These are phyloP conservation scores for Drosophila paranaensis DNA, from an alignment of 2,888 invertebrate species.

Conservation along the genomic window DNA sequence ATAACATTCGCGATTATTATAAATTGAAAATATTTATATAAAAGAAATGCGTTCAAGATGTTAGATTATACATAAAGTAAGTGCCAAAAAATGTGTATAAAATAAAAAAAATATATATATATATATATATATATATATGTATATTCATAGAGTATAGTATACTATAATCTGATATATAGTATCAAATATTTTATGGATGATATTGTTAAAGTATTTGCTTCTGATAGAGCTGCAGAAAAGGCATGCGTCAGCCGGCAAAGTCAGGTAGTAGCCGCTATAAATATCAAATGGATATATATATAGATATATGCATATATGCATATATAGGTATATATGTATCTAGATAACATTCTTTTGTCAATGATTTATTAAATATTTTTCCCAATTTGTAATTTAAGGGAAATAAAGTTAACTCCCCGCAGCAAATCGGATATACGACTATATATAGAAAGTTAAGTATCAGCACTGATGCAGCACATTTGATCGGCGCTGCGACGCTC, in stretches of 20 bases:
- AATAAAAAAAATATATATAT: background rate
- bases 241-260: background rate
- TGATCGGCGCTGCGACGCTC: background rate
- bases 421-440: background rate
- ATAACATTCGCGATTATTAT: background rate
- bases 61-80: background rate
- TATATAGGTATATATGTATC: background rate
- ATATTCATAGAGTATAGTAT: too few species aligned
- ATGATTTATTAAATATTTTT: background rate
- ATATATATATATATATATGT: background rate
- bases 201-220: background rate
- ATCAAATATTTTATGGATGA: background rate
- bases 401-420: slow-evolving; percentile 7
- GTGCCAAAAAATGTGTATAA: background rate
- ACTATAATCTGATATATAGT: background rate
- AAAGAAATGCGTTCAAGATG: background rate
- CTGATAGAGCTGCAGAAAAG: background rate
- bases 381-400: slow-evolving; percentile 2
- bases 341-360: slow-evolving; percentile 1
- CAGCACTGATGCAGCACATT: slow-evolving; percentile 6
- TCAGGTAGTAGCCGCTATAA: background rate
- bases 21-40: background rate
- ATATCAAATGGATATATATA: background rate
- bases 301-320: background rate
- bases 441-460: slow-evolving; percentile 9